phyloP scores from a whole-genome alignment of 2,888 invertebrate genomes.

The Luffia ferchaultella region DNA sequence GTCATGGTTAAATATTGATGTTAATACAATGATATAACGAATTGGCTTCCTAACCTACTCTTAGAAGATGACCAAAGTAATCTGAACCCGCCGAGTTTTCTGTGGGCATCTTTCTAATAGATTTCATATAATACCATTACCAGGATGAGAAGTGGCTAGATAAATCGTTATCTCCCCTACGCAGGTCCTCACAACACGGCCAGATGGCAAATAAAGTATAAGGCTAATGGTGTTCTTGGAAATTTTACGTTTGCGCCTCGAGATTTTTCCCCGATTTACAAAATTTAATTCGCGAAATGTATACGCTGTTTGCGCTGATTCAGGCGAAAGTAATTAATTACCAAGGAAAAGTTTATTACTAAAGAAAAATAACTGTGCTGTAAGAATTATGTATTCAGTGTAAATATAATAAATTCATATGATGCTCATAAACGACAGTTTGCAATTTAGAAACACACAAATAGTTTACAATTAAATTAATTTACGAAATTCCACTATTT shows the following conservation, averaged over 20 bases:
- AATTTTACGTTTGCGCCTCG: neutral
- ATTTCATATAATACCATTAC: neutral
- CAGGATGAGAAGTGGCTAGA: neutral
- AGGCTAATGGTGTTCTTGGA: neutral
- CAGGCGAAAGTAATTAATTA: too few relatives aligned
- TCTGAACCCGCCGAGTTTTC: neutral
- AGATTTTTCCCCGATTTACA: neutral
- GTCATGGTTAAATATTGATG: too few relatives aligned
- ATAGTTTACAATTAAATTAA: too few relatives aligned
- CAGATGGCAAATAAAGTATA: neutral
- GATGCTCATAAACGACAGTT: too few relatives aligned
- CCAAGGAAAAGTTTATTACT: too few relatives aligned
- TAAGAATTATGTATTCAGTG: too few relatives aligned
- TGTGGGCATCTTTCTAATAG: neutral
- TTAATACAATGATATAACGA: too few relatives aligned
- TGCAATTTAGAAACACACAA: too few relatives aligned
- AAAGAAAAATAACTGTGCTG: too few relatives aligned
- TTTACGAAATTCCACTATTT: too few relatives aligned
- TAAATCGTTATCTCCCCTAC: neutral
- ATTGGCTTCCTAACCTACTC: too few relatives aligned
- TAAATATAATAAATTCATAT: too few relatives aligned
- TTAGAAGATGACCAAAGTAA: neutral
- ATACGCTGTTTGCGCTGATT: neutral
- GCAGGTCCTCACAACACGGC: neutral
- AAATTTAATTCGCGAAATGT: neutral